phyloP scores from a whole-genome alignment of 2,888 invertebrate species.

The Acrocyrtus sp. region DNA sequence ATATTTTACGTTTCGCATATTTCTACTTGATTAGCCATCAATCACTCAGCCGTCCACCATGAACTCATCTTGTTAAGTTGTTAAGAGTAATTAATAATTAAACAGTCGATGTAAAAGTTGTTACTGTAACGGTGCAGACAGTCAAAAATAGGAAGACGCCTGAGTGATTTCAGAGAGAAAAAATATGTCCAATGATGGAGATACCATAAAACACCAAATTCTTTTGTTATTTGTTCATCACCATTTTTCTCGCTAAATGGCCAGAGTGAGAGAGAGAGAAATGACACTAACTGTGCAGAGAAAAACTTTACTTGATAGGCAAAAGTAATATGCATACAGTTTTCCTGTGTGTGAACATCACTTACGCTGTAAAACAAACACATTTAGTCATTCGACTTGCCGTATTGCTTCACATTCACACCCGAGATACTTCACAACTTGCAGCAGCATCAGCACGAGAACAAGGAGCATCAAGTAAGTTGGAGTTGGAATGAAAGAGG shows the following conservation, averaged over 20 bases:
- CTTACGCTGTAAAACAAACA: not conserved
- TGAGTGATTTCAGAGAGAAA: not conserved
- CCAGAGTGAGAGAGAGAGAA: not conserved
- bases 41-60: conserved; percentile 25
- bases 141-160: conserved; percentile 28
- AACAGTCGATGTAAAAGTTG: conserved; percentile 13
- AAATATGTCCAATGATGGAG: not conserved
- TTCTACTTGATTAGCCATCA: conserved; percentile 28
- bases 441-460: not conserved
- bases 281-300: not conserved
- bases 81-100: no score
- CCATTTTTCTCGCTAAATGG: not conserved
- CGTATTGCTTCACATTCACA: not conserved
- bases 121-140: conserved; percentile 18
- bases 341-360: not conserved
- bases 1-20: conserved; percentile 25
- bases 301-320: not conserved
- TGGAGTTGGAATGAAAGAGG: not conserved
- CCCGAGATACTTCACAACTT: not conserved
- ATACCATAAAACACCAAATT: not conserved
- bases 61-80: no score
- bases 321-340: not conserved
- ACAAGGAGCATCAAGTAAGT: not conserved
- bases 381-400: not conserved
- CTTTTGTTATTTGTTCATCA: not conserved